These are phyloP conservation scores for Halcyon leucocephala DNA, from an alignment of 2,797 vertebrate species.

Conservation along the genomic window DNA sequence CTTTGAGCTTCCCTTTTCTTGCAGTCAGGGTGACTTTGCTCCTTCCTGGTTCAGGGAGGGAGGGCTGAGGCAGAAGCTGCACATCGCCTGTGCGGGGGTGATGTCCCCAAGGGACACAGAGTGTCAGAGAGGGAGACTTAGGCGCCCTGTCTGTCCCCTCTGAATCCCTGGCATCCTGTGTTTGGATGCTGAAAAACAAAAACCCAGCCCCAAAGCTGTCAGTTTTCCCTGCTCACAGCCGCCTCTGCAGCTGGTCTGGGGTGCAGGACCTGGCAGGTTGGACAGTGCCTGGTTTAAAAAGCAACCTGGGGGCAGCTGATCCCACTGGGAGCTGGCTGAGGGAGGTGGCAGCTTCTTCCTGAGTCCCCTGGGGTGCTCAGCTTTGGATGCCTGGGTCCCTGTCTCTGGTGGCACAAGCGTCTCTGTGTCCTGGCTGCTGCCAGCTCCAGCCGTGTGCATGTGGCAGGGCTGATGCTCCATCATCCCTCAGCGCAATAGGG, in stretches of 20 bases:
- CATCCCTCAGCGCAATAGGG: accelerated
- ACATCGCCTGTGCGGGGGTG: accelerated
- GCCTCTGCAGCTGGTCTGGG: background rate
- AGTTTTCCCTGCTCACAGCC: background rate
- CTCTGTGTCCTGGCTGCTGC: background rate
- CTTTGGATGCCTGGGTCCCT: background rate
- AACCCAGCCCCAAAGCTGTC: background rate
- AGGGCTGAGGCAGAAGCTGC: background rate
- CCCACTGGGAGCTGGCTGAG: background rate
- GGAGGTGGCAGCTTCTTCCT: background rate
- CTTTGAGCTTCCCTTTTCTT: constrained; percentile 55
- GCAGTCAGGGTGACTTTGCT: background rate
- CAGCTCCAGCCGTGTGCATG: background rate
- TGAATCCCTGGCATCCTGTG: accelerated
- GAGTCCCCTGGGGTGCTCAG: background rate
- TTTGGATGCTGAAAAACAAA: background rate
- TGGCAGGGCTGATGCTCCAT: accelerated
- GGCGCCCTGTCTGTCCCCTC: background rate
- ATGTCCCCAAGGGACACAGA: background rate
- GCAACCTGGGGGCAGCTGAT: background rate
- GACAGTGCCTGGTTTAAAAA: background rate
- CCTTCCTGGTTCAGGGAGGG: background rate
- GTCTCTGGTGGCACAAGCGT: background rate
- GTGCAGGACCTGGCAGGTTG: background rate
- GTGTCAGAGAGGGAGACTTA: background rate